phyloP scores from a whole-genome alignment of 2,888 invertebrate species.

The Xestia sexstrigata region DNA sequence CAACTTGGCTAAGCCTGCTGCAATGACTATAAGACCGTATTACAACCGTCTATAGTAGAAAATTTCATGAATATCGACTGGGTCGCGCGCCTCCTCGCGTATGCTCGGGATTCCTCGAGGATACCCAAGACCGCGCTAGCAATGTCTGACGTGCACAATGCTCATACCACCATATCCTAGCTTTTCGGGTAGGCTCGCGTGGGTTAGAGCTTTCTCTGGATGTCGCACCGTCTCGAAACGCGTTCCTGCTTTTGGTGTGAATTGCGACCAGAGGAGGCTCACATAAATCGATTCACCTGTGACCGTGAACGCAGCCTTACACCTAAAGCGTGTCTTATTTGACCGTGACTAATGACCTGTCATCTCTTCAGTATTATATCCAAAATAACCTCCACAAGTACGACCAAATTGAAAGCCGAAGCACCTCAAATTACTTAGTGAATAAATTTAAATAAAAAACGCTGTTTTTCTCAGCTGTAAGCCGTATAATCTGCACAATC shows the following conservation, averaged over 20 bases:
- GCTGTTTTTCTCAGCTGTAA: constrained; percentile 30
- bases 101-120: not conserved
- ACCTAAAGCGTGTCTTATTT: constrained; percentile 1
- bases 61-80: not conserved
- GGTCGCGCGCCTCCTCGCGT: not conserved
- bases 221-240: not conserved
- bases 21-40: not conserved
- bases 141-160: no score
- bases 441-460: constrained; percentile 50
- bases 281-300: not conserved
- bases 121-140: not conserved
- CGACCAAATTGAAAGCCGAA: constrained; percentile 30
- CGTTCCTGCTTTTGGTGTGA: not conserved
- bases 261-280: not conserved
- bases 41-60: not conserved
- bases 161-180: no score
- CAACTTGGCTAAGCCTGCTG: no score
- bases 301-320: not conserved
- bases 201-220: not conserved
- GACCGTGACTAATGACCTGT: constrained; percentile 33
- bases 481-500: constrained; percentile 54
- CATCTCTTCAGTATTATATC: constrained; percentile 8
- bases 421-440: constrained; percentile 36
- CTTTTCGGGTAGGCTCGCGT: not conserved
- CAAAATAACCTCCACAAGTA: constrained; percentile 31